Base-by-base conservation (phyloP, 2,888 invertebrate species). In the Gisinianus flammeolus region DNA sequence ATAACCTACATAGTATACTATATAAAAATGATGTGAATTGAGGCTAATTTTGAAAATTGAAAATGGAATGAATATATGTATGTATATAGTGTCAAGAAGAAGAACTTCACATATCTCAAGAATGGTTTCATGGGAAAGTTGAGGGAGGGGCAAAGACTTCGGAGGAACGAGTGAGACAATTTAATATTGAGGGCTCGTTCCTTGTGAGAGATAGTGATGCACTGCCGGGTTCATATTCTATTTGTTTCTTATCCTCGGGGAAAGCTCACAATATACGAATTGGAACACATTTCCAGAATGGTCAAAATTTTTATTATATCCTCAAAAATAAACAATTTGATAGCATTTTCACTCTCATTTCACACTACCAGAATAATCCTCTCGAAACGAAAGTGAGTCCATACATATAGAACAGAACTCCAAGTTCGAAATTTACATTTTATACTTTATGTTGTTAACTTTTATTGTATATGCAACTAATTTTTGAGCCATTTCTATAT, bases 251-350 rank as follows among this genome's bases (percentile, higher is more conserved):
- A 87, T 90, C 96, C 10, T 92, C 93, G 85, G 94, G 93, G 54
- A 92, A 92, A 85, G 94, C 95, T 0, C 95, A 95, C 87, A 97
- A 97, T 87, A 96, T 97, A 86, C 90, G 96, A 64, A 97, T 97
- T 77, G 93, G 93, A 86, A 89, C 95, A 72, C 94, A 93, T 85
- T 94, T 94, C 0, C n/a, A 76, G 12, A 91, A 92, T 85, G 96
- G 96, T 4, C 89, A 93, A 82, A 93, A 93, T 0, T 95, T 94
- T 87, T 98, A 94, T 88, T 96, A 93, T 88, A 89, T 98, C 74
- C 94, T 95, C 66, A 96, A 96, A 81, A 91, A 92, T 4, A 91
- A 93, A 79, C 92, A 92, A 83, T 98, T 97, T 87, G 97, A 97
- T 86, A 96, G 95, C 85, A 89, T 98, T 4, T 97, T 96, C 86